A percentile compares a stretch with the other conserved stretches of the same genome.
Evolutionary conservation across 2,888 invertebrate genomes (phyloP).

Genomic region (Mythimna albipuncta): DNA sequence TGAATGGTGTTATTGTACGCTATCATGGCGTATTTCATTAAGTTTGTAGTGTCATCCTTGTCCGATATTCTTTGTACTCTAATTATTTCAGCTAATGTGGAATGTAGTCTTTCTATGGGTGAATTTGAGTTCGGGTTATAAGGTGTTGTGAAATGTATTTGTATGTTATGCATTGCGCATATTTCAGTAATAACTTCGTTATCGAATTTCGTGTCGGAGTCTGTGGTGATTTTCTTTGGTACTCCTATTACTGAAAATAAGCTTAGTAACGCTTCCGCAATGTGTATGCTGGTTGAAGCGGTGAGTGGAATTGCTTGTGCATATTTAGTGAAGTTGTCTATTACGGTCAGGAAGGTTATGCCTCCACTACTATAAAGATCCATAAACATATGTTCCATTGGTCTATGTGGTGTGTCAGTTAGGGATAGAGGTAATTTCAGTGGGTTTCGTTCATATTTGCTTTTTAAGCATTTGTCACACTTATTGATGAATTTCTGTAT

Average conservation of each 20-base stretch:
- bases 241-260: too few species aligned
- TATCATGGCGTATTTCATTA: conserved; percentile 64
- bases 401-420: too few species aligned
- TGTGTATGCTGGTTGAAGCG: too few species aligned
- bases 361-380: conserved; percentile 50
- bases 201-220: conserved; percentile 50
- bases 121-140: conserved; percentile 61
- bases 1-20: conserved; percentile 66
- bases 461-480: too few species aligned
- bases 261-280: too few species aligned
- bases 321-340: conserved; percentile 63
- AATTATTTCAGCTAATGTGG: conserved; percentile 49
- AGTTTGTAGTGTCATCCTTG: conserved; percentile 53
- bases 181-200: conserved; percentile 64
- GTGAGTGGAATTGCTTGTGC: too few species aligned
- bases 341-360: conserved; percentile 58
- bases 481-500: too few species aligned
- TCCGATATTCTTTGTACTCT: conserved; percentile 61
- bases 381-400: conserved; percentile 53
- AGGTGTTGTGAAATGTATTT: conserved; percentile 58
- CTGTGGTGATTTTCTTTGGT: too few species aligned
- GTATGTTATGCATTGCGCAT: conserved; percentile 51
- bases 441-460: too few species aligned
- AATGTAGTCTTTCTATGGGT: conserved; percentile 59
- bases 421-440: too few species aligned